Percentiles rank a stretch among this genome's conserved stretches.
phyloP scores from a whole-genome alignment of 53 echinoderm and acorn worm species.

The Henricia sp. region DNA sequence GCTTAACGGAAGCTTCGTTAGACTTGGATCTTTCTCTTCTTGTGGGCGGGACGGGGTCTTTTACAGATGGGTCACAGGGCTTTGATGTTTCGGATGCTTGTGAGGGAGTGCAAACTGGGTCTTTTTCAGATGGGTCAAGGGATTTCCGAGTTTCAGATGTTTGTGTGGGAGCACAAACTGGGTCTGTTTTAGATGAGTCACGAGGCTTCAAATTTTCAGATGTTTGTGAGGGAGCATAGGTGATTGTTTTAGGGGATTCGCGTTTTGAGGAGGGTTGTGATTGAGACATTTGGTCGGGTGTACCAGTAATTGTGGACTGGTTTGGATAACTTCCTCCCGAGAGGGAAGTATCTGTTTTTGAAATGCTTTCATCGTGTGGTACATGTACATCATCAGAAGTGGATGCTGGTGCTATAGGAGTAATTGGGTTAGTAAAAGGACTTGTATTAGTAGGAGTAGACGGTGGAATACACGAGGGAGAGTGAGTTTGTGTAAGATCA shows the following conservation, averaged over 20 bases:
- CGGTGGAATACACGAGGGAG: background rate
- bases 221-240: background rate
- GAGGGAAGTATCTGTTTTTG: background rate
- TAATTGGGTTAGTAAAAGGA: background rate
- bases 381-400: too few species aligned
- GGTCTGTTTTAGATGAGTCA: too few species aligned
- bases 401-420: too few species aligned
- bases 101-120: background rate
- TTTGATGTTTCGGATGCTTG: background rate
- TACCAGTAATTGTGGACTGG: background rate
- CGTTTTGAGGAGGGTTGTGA: constrained; percentile 3
- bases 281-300: background rate
- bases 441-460: constrained; percentile 7
- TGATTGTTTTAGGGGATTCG: background rate
- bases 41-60: constrained; percentile 23
- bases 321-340: background rate
- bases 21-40: constrained; percentile 20
- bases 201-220: too few species aligned
- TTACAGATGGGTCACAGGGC: background rate
- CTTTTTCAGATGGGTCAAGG: too few species aligned
- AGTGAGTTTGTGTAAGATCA: background rate
- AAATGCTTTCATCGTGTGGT: background rate
- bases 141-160: too few species aligned
- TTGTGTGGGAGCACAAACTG: too few species aligned
- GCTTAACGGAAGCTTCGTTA: constrained; percentile 5